Evolutionary conservation across 2,113 vertebrate genomes (phyloP).

Genomic region (Scomber japonicus): DNA sequence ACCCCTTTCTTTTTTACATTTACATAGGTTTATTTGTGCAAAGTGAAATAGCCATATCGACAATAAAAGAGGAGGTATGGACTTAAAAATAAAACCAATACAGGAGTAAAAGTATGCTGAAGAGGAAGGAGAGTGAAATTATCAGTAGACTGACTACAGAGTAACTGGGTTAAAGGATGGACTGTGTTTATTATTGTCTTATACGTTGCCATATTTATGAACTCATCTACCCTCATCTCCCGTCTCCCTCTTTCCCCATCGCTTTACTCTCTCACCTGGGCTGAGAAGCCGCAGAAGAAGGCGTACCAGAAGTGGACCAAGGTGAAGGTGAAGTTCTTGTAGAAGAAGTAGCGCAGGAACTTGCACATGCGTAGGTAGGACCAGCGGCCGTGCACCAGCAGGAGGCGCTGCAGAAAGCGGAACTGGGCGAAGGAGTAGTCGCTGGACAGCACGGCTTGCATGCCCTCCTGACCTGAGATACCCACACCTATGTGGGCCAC

Average conservation of each 20-base stretch:
- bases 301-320: constrained; percentile 97
- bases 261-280: constrained; percentile 87
- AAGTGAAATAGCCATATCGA: too few species aligned
- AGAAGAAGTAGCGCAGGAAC: constrained; percentile 98
- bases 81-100: too few species aligned
- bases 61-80: too few species aligned
- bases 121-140: too few species aligned
- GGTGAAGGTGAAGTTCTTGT: constrained; percentile 99
- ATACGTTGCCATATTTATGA: too few species aligned
- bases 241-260: not conserved
- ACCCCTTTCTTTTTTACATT: too few species aligned
- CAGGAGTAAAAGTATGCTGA: too few species aligned
- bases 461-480: constrained; percentile 95
- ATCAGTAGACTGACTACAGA: too few species aligned
- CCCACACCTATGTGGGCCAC: constrained; percentile 97
- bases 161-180: too few species aligned
- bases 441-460: constrained; percentile 94
- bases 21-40: too few species aligned
- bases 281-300: constrained; percentile 98
- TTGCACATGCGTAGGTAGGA: constrained; percentile 99
- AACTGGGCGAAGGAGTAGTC: constrained; percentile 97
- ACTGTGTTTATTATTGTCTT: too few species aligned
- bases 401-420: constrained; percentile 93
- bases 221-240: too few species aligned
- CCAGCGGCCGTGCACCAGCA: constrained; percentile 97